Evolutionary conservation across 2,797 vertebrate species (phyloP).

Genomic region (Mormyrus proboscirostris): DNA sequence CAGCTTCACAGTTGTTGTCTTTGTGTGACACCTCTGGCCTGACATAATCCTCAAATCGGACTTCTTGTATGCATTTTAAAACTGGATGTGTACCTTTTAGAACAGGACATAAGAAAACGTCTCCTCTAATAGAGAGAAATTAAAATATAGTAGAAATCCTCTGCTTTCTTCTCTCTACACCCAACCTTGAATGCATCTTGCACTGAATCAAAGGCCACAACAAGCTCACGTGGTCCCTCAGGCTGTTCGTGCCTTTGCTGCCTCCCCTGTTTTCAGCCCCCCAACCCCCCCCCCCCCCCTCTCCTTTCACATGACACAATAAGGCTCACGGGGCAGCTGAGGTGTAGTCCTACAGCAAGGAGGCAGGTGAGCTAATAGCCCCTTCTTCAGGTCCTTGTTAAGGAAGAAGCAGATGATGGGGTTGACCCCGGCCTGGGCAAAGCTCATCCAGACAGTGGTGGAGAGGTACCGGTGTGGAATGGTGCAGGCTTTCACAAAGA

Average conservation of each 20-base stretch:
- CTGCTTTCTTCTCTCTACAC: conserved; percentile 14
- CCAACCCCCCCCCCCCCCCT: neutral
- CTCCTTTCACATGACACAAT: conserved; percentile 74
- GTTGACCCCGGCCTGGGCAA: conserved; percentile 80
- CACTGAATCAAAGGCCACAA: conserved; percentile 46
- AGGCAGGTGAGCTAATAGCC: conserved; percentile 75
- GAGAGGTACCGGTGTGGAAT: conserved; percentile 78
- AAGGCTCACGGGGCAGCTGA: conserved; percentile 78
- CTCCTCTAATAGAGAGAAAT: conserved; percentile 25
- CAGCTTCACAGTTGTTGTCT: conserved; percentile 17
- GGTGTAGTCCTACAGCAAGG: conserved; percentile 80
- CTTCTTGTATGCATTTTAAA: neutral
- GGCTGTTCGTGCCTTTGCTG: conserved; percentile 26
- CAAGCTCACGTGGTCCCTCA: conserved; percentile 42
- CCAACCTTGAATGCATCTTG: conserved; percentile 38
- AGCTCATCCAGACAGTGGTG: conserved; percentile 86
- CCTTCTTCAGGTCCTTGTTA: conserved; percentile 83
- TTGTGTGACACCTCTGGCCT: conserved; percentile 12
- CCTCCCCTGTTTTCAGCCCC: conserved; percentile 21
- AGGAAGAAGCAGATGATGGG: conserved; percentile 82
- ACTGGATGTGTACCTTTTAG: neutral
- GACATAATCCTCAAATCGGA: conserved; percentile 27
- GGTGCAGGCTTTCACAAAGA: conserved; percentile 76
- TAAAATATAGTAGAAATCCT: conserved; percentile 27
- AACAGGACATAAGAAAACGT: conserved; percentile 15